Base-by-base conservation (phyloP, 2,113 vertebrate genomes). In the Narcine bancroftii region DNA sequence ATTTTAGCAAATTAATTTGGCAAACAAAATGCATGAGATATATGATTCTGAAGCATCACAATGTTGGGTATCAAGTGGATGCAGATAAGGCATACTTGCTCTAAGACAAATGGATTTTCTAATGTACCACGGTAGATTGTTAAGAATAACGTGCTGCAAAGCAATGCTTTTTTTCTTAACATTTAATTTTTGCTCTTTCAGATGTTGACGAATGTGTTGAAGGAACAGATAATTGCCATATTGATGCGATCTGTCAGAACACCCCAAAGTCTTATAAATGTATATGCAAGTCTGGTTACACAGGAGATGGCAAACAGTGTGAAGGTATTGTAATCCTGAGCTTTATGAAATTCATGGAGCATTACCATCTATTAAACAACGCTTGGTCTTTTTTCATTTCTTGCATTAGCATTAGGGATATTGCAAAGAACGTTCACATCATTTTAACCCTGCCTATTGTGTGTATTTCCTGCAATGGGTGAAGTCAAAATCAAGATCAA, bases 301-400 rank as follows among this genome's bases (percentile, higher is more conserved):
- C 97, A 0, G 99, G 99, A 0, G 98, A 99, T 0, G 98, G 99
- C 83, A 99, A 98, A 94, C 98, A 98, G 94, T 99, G 99, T 95
- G 98, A 98, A 99, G 99, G 99, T 99, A 96, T 24, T 47, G 24
- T 89, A 63, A 91, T 42, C 63, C 26, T 91, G 39, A 29, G 39
- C 63, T 69, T 87, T 63, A 60, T 13, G 33, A 85, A 60, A 15
- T 60, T 87, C 81, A 87, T n/a, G 36, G 56, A 33, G 10, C 10
- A 7, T n/a, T 36, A 63, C 56, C 50, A 85, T 36, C 33, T 87
- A 87, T 60, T 36, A n/a, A 87, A 87, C 33, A n/a, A 83, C 3
- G 45, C 15, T 81, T 50, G 29, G 77, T 29, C 10, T 83, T 83
- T 83, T 81, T 47, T 11, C 29, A 13, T 83, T 83, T 83, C 3